These are phyloP conservation scores for Drosophila testacea DNA, from an alignment of 2,888 invertebrate genomes.

Conservation along the genomic window DNA sequence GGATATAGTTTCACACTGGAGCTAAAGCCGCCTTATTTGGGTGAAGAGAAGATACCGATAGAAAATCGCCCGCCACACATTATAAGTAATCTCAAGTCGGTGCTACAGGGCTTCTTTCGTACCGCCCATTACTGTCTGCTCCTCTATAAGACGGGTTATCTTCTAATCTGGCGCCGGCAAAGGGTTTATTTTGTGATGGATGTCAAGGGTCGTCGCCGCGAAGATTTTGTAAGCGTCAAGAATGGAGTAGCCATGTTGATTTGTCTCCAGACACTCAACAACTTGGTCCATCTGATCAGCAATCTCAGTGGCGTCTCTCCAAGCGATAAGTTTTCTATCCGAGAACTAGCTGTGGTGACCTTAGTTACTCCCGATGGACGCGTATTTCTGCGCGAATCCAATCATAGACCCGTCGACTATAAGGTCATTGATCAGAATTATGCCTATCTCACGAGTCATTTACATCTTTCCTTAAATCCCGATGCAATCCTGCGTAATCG, in stretches of 20 bases:
- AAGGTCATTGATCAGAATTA: slow-evolving; percentile 76
- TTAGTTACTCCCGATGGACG: slow-evolving; percentile 74
- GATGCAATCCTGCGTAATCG: slow-evolving; percentile 66
- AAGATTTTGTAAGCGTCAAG: slow-evolving; percentile 50
- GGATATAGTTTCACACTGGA: slow-evolving; percentile 77
- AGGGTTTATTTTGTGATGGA: slow-evolving; percentile 80
- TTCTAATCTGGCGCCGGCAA: slow-evolving; percentile 79
- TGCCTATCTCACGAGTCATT: slow-evolving; percentile 73
- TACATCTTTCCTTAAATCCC: slow-evolving; percentile 75
- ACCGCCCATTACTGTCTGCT: slow-evolving; percentile 73
- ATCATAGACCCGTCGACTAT: slow-evolving; percentile 64
- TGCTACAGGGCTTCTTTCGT: slow-evolving; percentile 71
- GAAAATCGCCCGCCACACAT: slow-evolving; percentile 33
- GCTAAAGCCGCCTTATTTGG: slow-evolving; percentile 45
- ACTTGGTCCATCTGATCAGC: slow-evolving; percentile 70
- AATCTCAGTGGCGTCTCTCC: slow-evolving; percentile 59
- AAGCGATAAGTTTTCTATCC: slow-evolving; percentile 64
- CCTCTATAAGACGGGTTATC: slow-evolving; percentile 59
- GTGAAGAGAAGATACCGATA: slow-evolving; percentile 7
- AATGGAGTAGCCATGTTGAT: slow-evolving; percentile 72
- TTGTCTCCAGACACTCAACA: slow-evolving; percentile 69
- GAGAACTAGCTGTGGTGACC: slow-evolving; percentile 75
- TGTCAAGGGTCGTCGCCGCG: slow-evolving; percentile 64
- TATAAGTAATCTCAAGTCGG: slow-evolving; percentile 42
- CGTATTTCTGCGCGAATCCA: slow-evolving; percentile 60